Evolutionary conservation across 2,888 invertebrate genomes (phyloP), one percentile per base, ranked within the genome.

Genomic region (Heteropelma amictum): DNA sequence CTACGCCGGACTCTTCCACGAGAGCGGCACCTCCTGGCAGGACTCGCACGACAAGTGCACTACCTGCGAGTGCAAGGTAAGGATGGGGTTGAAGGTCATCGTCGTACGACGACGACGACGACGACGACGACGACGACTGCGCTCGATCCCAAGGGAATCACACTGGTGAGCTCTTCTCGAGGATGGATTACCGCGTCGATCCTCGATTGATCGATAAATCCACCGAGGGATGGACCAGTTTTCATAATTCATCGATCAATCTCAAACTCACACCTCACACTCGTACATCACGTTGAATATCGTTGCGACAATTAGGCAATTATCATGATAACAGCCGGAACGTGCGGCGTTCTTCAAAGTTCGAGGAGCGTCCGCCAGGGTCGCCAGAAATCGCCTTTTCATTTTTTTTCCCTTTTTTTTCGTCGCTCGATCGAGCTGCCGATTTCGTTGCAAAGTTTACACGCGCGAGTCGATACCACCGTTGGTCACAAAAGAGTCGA

Each of bases 61-160:
- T 89, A 92, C 93, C 82, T 94, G 94, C 91, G 93, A 93, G 90
- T 94, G 94, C 90, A 93, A 93, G 93, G 94, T 94, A 91, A 91
- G 92, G 88, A 76, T 64, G 63, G 23, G 49, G 42, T 45, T 53
- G 38, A 19, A 54, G 28, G 12, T 38, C 53, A n/a, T 47, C 60
- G 12, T 10, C 12, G n/a, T 6, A 49, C 65, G 61, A 35, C 30
- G 70, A 65, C 56, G 58, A 26, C 28, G n/a, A 2, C 19, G 61
- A 35, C 30, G 70, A 65, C 56, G 58, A 26, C 28, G n/a, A 2
- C 19, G n/a, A n/a, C 40, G 35, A 26, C 28, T 19, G 17, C 4
- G 19, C 10, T 53, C 30, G 42, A 69, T 42, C 26, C 23, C 17
- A 61, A 47, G 45, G 49, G 7, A 21, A 61, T 38, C 19, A 38